Conservation (phyloP, 2,888 invertebrate species). For the Aleiodes leptofemur region DNA sequence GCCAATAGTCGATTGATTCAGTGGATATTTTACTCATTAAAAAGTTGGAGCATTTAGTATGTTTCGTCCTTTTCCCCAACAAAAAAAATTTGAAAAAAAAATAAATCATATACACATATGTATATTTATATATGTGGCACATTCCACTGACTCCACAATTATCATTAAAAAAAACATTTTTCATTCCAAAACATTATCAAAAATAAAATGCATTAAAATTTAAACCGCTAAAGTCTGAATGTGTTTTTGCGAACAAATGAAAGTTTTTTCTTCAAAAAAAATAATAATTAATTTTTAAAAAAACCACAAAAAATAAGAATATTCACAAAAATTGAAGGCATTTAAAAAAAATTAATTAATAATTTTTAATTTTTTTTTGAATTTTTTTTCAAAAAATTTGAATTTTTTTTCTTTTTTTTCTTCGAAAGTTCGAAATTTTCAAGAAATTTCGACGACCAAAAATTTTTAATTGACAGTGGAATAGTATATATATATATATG, state of each 20-base stretch:
- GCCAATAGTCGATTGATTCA: conserved; percentile 65
- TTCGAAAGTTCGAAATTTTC: too few relatives aligned
- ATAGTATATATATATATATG: too few relatives aligned
- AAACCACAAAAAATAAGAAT: too few relatives aligned
- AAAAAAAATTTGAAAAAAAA: conserved; percentile 28
- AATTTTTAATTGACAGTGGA: too few relatives aligned
- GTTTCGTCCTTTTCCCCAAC: conserved; percentile 49
- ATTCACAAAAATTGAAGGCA: too few relatives aligned
- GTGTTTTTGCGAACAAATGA: conserved; percentile 42
- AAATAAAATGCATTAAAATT: conserved; percentile 21
- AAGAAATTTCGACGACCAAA: too few relatives aligned
- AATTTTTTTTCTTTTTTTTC: too few relatives aligned
- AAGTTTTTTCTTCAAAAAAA: conserved; percentile 41
- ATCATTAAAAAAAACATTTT: conserved; percentile 47
- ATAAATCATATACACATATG: conserved; percentile 42
- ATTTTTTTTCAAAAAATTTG: too few relatives aligned
- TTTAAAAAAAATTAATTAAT: too few relatives aligned
- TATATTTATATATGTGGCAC: conserved; percentile 39
- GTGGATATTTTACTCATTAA: conserved; percentile 57
- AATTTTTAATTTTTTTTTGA: too few relatives aligned
- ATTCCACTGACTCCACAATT: conserved; percentile 35
- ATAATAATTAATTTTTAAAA: background rate
- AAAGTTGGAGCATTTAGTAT: conserved; percentile 61
- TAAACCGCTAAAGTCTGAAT: background rate
- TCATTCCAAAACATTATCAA: conserved; percentile 50